These are phyloP conservation scores for Spea multiplicata DNA, from an alignment of 2,113 vertebrate genomes.

Conservation along the genomic window DNA sequence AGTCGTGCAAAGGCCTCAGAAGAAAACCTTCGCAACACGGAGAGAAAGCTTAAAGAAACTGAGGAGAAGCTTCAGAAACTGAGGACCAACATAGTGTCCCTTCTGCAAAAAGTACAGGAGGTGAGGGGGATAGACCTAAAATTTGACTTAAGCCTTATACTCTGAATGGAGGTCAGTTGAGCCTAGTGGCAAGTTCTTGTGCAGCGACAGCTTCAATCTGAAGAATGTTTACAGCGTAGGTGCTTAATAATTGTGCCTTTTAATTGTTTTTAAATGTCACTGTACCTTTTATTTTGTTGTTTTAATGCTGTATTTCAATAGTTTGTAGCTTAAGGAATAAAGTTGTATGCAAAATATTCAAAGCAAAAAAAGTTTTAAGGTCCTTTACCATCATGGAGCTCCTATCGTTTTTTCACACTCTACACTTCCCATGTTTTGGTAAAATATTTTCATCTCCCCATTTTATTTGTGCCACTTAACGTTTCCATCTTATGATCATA, in stretches of 20 bases:
- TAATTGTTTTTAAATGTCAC: neutral
- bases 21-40: conserved; percentile 78
- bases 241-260: neutral
- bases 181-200: neutral
- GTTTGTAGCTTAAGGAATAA: too few relatives aligned
- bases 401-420: too few relatives aligned
- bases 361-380: neutral
- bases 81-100: conserved; percentile 91
- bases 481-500: too few relatives aligned
- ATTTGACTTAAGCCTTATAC: neutral
- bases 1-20: conserved; percentile 86
- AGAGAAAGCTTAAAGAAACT: conserved; percentile 81
- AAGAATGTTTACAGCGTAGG: too few relatives aligned
- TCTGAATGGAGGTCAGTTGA: neutral
- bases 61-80: conserved; percentile 94
- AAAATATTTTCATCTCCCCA: too few relatives aligned
- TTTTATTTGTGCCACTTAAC: too few relatives aligned
- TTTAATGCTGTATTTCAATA: too few relatives aligned
- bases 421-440: too few relatives aligned
- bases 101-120: conserved; percentile 97
- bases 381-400: neutral
- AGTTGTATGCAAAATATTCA: neutral
- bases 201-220: too few relatives aligned
- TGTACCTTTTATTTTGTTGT: neutral
- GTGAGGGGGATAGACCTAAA: conserved; percentile 56